phyloP scores from a whole-genome alignment of 2,113 vertebrate species.

The Neolamprologus hecqui region DNA sequence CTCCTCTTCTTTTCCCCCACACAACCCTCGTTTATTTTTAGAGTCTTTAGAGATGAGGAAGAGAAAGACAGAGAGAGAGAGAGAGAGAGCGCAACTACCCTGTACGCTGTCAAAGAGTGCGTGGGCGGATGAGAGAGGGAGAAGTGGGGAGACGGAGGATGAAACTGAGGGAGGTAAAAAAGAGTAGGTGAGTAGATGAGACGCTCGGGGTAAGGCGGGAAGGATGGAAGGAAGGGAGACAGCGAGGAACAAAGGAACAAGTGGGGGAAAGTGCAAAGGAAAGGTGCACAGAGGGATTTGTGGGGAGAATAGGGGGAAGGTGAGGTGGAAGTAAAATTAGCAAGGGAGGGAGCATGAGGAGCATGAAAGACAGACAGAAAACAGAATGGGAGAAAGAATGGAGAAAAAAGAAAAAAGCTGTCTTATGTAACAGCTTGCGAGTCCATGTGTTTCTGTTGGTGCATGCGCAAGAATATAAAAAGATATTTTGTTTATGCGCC shows the following conservation, averaged over 20 bases:
- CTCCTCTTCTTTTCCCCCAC: not conserved
- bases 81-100: conserved; percentile 41
- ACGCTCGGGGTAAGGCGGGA: conserved; percentile 6
- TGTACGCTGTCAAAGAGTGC: conserved; percentile 42
- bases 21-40: conserved; percentile 55
- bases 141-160: not conserved
- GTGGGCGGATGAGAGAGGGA: conserved; percentile 26
- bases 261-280: not conserved
- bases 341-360: not conserved
- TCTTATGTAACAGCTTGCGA: conserved; percentile 11
- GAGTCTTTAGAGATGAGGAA: conserved; percentile 47
- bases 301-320: not conserved
- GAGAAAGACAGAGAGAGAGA: conserved; percentile 11
- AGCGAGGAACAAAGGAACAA: not conserved
- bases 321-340: conserved; percentile 6
- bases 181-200: conserved; percentile 24
- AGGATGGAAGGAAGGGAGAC: not conserved
- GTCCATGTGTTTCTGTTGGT: not conserved
- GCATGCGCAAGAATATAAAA: not conserved
- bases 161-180: conserved; percentile 3
- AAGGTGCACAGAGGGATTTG: conserved; percentile 14
- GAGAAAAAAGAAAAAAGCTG: not conserved
- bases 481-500: not conserved
- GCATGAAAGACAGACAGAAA: not conserved
- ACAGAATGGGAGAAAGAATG: not conserved